Conservation (phyloP, 2,797 vertebrate species). For the Etheostoma perlongum region DNA sequence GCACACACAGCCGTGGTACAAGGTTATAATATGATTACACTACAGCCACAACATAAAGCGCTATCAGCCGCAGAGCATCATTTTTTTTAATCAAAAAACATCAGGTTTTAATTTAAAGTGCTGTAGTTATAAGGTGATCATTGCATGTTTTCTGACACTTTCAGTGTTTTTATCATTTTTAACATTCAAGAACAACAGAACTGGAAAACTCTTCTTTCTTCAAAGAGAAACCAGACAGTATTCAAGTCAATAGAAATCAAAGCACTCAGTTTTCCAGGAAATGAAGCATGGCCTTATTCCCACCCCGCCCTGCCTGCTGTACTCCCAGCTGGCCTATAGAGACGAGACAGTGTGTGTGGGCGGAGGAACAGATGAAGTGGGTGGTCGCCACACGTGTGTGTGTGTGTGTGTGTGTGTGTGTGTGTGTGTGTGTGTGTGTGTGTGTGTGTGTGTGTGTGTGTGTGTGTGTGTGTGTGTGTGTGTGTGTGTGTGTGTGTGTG, state of each 20-base stretch:
- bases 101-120: conserved; percentile 22
- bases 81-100: conserved; percentile 30
- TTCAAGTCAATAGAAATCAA: conserved; percentile 26
- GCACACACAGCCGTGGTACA: conserved; percentile 1
- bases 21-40: conserved; percentile 37
- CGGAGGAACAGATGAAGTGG: conserved; percentile 73
- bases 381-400: conserved; percentile 26
- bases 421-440: conserved; percentile 9
- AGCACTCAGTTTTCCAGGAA: conserved; percentile 33
- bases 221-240: neutral
- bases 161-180: too few species aligned
- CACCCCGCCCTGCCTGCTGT: conserved; percentile 69
- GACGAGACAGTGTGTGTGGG: conserved; percentile 58
- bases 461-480: conserved; percentile 10
- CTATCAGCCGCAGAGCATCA: conserved; percentile 14
- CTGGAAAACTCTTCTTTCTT: neutral
- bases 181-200: conserved; percentile 7
- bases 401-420: conserved; percentile 1
- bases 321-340: conserved; percentile 71
- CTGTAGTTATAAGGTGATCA: neutral
- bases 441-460: conserved; percentile 8
- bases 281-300: conserved; percentile 53
- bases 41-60: conserved; percentile 16
- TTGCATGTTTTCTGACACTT: conserved; percentile 31
- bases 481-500: conserved; percentile 3